Conservation (phyloP, 2,113 vertebrate species). For the Gymnarchus niloticus region DNA sequence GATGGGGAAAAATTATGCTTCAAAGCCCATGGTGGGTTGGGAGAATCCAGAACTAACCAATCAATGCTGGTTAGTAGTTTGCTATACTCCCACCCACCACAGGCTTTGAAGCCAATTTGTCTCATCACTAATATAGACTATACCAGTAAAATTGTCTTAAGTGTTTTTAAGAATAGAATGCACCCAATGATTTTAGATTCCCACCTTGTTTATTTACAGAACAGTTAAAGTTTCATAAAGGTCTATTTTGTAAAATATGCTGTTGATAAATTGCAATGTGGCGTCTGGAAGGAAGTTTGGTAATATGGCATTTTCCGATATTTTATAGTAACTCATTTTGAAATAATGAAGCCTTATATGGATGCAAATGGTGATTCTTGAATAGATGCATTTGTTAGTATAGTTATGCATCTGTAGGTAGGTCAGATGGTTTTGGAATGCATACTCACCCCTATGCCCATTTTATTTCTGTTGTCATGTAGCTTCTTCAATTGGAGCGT, state of each 20-base stretch:
- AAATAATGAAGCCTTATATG: background rate
- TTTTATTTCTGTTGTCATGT: slow-evolving; percentile 44
- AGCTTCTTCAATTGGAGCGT: slow-evolving; percentile 16
- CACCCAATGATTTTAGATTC: no score
- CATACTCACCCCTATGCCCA: background rate
- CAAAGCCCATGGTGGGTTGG: no score
- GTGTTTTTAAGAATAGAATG: no score
- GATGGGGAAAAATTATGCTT: no score
- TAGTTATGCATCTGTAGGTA: background rate
- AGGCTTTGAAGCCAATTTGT: no score
- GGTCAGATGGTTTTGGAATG: background rate
- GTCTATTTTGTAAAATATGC: background rate
- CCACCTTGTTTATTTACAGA: no score
- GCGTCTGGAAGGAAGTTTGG: background rate
- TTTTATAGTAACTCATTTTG: background rate
- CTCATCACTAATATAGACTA: no score
- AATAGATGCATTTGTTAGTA: background rate
- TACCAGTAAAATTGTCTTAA: no score
- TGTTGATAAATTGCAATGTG: background rate
- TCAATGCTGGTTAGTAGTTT: no score
- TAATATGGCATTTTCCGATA: background rate
- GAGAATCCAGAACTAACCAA: no score
- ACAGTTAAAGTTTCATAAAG: no score
- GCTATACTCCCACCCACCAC: no score
- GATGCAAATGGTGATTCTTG: background rate